phyloP scores from a whole-genome alignment of 2,797 vertebrate genomes.

The Setipinna tenuifilis region DNA sequence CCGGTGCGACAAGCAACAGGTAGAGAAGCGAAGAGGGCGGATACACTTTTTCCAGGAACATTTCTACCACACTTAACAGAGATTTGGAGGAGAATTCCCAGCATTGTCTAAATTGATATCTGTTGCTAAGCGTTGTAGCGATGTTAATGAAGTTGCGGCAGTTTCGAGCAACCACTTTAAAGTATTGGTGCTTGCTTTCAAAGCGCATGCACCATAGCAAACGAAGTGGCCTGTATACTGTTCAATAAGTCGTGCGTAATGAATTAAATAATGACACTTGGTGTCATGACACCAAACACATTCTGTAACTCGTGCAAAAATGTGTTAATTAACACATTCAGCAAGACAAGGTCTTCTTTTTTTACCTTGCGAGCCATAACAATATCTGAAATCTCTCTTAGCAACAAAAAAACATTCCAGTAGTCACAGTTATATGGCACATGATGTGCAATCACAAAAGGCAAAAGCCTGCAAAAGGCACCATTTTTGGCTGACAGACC shows the following conservation, averaged over 20 bases:
- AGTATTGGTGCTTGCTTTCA: slow-evolving; percentile 32
- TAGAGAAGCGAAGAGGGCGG: neutral
- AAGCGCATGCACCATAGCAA: slow-evolving; percentile 40
- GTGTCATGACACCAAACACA: slow-evolving; percentile 42
- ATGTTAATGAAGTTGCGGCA: slow-evolving; percentile 27
- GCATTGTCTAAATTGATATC: slow-evolving; percentile 27
- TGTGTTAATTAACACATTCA: slow-evolving; percentile 32
- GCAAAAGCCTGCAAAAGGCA: slow-evolving; percentile 30
- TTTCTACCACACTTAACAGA: neutral
- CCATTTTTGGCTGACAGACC: slow-evolving; percentile 47
- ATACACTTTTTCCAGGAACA: neutral
- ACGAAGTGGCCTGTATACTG: slow-evolving; percentile 38
- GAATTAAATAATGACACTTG: slow-evolving; percentile 41
- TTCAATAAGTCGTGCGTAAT: slow-evolving; percentile 31
- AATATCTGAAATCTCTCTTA: slow-evolving; percentile 39
- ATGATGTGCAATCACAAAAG: slow-evolving; percentile 46
- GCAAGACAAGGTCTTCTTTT: slow-evolving; percentile 23
- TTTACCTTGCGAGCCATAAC: slow-evolving; percentile 21
- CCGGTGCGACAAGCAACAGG: neutral
- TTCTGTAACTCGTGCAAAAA: slow-evolving; percentile 31
- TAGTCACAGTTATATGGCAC: too few species aligned
- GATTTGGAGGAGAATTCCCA: slow-evolving; percentile 8
- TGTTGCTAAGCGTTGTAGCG: slow-evolving; percentile 16
- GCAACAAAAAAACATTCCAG: slow-evolving; percentile 31
- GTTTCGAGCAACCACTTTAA: slow-evolving; percentile 30